Evolutionary conservation across 2,113 vertebrate species (phyloP), one percentile per base, ranked within the genome.

Genomic region (Xerus inauris): DNA sequence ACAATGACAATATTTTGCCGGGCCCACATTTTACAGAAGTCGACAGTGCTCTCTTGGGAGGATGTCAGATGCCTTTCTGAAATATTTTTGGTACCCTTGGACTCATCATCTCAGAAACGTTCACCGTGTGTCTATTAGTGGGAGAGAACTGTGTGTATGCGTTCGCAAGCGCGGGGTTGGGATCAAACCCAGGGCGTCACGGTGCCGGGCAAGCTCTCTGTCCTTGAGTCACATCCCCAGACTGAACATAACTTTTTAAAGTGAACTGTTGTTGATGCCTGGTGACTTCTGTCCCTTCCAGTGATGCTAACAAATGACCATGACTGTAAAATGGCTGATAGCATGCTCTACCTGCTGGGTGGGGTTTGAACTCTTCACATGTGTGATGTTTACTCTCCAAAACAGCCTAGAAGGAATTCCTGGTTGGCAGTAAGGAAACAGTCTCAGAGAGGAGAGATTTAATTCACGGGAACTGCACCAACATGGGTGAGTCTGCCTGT

Each of bases 381-480:
- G 20, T 0, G 5, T 83, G 57, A 26, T 0, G 1, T 73, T 93
- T 87, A 13, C 10, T 45, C 17, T 22, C 7, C 24, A 40, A 59
- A 67, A 45, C 47, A 64, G 38, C 54, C 72, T 72, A 57, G 28
- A 71, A 93, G 30, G 76, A 77, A n/a, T 47, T 35, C 32, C 51
- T 59, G 40, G 5, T n/a, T 64, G 28, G 45, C 3, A 77, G 13
- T 17, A 35, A 67, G 35, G 72, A 65, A 91, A 59, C 32, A 13
- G 38, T 49, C 82, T 94, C 91, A 71, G 96, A 96, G 90, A 89
- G 59, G 40, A 65, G 67, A 80, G 38, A 76, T 87, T 77, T 6
- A 24, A 24, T 65, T 81, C 81, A 35, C 24, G n/a, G 94, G 20
- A n/a, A 22, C 38, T 8, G 20, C 26, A 40, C 62, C 9, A 42